Conservation (phyloP, 2,113 vertebrate genomes). For the Egretta garzetta region DNA sequence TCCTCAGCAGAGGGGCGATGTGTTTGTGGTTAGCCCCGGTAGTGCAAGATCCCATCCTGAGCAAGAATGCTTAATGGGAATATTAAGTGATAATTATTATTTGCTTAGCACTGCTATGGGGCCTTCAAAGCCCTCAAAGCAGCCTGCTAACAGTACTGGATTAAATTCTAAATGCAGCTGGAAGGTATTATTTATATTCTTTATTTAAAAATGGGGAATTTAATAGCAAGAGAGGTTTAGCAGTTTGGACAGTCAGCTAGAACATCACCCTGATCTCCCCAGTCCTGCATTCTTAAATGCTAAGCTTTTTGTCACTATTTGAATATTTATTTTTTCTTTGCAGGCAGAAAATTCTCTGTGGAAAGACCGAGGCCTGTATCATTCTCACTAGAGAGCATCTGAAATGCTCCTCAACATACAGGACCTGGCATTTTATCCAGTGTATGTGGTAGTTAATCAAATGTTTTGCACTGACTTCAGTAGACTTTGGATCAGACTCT, state of each 20-base stretch:
- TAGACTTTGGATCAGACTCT: conserved; percentile 56
- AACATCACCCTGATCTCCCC: neutral
- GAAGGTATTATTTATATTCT: conserved; percentile 34
- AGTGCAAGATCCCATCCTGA: neutral
- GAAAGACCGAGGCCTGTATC: conserved; percentile 6
- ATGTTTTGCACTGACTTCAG: conserved; percentile 56
- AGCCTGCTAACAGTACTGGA: neutral
- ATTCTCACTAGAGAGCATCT: conserved; percentile 5
- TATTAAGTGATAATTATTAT: conserved; percentile 44
- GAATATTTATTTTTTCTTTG: neutral
- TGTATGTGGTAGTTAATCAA: conserved; percentile 37
- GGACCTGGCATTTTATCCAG: conserved; percentile 49
- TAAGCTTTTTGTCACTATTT: neutral
- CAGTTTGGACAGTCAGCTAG: conserved; percentile 28
- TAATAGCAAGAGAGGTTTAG: conserved; percentile 7
- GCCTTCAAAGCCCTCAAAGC: neutral
- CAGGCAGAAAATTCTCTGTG: neutral
- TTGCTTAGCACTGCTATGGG: neutral
- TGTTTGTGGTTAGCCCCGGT: neutral
- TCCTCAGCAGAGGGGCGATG: neutral
- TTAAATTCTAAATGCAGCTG: conserved; percentile 31
- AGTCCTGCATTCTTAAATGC: neutral
- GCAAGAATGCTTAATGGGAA: conserved; percentile 7
- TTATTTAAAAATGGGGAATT: conserved; percentile 11
- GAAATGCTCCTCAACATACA: neutral